A percentile compares a stretch with the other conserved stretches of the same genome.
Evolutionary conservation across 2,888 invertebrate species (phyloP).

Genomic region (Apodemia mormo): DNA sequence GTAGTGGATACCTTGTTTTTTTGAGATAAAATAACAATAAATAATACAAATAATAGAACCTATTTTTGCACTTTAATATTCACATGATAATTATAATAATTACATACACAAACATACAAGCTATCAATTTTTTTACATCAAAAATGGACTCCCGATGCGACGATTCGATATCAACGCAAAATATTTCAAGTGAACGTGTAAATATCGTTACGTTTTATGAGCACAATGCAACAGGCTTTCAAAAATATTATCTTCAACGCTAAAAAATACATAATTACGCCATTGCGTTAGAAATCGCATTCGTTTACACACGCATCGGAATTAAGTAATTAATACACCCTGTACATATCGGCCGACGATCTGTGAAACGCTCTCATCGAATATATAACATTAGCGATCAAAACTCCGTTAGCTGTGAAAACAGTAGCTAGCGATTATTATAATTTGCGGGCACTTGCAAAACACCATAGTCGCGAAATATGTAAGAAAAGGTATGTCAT

Average conservation of each 20-base stretch:
- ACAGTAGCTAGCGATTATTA: slow-evolving; percentile 61
- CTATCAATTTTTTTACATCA: neutral
- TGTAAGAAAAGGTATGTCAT: neutral
- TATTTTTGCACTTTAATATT: too few species aligned
- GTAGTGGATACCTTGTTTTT: too few species aligned
- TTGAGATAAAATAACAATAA: too few species aligned
- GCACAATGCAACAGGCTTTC: slow-evolving; percentile 69
- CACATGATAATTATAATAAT: too few species aligned
- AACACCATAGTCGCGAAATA: slow-evolving; percentile 32
- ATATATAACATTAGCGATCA: slow-evolving; percentile 52
- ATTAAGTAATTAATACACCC: slow-evolving; percentile 75
- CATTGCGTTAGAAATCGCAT: slow-evolving; percentile 74
- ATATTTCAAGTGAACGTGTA: slow-evolving; percentile 50
- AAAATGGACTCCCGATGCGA: slow-evolving; percentile 27
- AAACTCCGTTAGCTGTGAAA: slow-evolving; percentile 56
- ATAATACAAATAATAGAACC: too few species aligned
- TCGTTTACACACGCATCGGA: slow-evolving; percentile 72
- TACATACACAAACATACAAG: neutral
- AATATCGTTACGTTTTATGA: slow-evolving; percentile 66
- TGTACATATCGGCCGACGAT: slow-evolving; percentile 69
- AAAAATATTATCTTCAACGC: slow-evolving; percentile 66
- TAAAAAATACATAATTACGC: slow-evolving; percentile 67
- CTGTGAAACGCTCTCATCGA: slow-evolving; percentile 62
- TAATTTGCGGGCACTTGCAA: slow-evolving; percentile 67
- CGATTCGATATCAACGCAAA: slow-evolving; percentile 26